phyloP scores from a whole-genome alignment of 2,113 vertebrate genomes.

The Pedetes capensis region DNA sequence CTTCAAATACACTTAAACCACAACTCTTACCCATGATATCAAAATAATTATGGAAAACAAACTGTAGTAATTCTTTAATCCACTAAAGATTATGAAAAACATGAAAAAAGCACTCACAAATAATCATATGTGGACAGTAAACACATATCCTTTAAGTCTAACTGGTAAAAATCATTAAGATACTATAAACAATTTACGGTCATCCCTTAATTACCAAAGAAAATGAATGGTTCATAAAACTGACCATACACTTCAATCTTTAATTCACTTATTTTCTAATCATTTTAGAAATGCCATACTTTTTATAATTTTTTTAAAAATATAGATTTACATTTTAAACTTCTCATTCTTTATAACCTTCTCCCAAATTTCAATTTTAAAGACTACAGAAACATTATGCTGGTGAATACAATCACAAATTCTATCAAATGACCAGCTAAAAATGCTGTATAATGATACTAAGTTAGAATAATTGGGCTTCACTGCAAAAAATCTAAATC shows the following conservation, averaged over 20 bases:
- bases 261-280: slow-evolving; percentile 8
- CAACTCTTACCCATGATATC: neutral
- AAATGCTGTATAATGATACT: slow-evolving; percentile 64
- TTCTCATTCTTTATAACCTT: slow-evolving; percentile 37
- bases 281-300: slow-evolving; percentile 9
- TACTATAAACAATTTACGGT: neutral
- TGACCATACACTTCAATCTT: neutral
- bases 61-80: neutral
- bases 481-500: slow-evolving; percentile 44
- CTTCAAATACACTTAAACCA: slow-evolving; percentile 1
- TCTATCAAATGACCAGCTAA: slow-evolving; percentile 43
- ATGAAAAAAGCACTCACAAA: slow-evolving; percentile 22
- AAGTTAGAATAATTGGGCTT: slow-evolving; percentile 48
- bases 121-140: neutral
- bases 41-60: slow-evolving; percentile 20
- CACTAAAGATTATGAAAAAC: neutral
- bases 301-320: slow-evolving; percentile 36
- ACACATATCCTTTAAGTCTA: neutral
- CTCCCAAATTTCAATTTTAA: slow-evolving; percentile 26
- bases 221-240: neutral
- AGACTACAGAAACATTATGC: neutral
- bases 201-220: slow-evolving; percentile 35
- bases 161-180: neutral
- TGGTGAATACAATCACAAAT: slow-evolving; percentile 51
- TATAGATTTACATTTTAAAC: slow-evolving; percentile 19